A percentile compares a stretch with the other conserved stretches of the same genome.
These are phyloP conservation scores for Baronia brevicornis DNA, from an alignment of 2,888 invertebrate genomes.

Conservation along the genomic window DNA sequence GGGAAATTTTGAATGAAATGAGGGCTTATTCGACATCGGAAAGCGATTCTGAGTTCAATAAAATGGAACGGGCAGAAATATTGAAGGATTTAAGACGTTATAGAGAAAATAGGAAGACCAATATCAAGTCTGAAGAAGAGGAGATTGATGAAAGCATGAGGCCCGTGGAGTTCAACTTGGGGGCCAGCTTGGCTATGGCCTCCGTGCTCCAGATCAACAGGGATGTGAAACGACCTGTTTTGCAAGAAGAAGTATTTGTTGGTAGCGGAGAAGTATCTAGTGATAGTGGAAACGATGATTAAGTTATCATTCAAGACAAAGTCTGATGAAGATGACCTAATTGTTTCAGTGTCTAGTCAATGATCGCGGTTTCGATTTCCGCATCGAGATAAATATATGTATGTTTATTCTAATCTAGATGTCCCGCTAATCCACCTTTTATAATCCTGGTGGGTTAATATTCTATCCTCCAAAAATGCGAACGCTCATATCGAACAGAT, in stretches of 20 bases:
- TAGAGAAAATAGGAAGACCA: conserved; percentile 49
- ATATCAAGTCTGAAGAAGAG: conserved; percentile 33
- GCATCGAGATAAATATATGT: no score
- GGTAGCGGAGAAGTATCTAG: conserved; percentile 63
- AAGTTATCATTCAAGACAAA: no score
- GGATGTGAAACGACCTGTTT: conserved; percentile 32
- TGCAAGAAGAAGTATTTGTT: conserved; percentile 60
- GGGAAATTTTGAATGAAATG: no score
- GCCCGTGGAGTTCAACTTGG: conserved; percentile 65
- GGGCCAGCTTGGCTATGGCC: conserved; percentile 68
- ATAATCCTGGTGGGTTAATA: no score
- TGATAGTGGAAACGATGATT: conserved; percentile 68
- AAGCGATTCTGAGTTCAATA: conserved; percentile 43
- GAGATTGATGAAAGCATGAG: conserved; percentile 52
- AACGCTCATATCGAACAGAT: no score
- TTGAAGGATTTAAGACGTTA: conserved; percentile 50
- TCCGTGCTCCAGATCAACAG: conserved; percentile 54
- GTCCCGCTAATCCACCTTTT: no score
- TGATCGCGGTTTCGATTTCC: no score
- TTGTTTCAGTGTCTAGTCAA: no score
- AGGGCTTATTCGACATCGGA: no score
- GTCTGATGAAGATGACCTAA: no score
- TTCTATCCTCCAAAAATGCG: no score
- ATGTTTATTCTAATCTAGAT: no score
- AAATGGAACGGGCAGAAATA: conserved; percentile 33